Percentiles rank a stretch among this genome's conserved stretches.
Evolutionary conservation across 2,797 vertebrate genomes (phyloP).

Genomic region (Enteromius radiatus): DNA sequence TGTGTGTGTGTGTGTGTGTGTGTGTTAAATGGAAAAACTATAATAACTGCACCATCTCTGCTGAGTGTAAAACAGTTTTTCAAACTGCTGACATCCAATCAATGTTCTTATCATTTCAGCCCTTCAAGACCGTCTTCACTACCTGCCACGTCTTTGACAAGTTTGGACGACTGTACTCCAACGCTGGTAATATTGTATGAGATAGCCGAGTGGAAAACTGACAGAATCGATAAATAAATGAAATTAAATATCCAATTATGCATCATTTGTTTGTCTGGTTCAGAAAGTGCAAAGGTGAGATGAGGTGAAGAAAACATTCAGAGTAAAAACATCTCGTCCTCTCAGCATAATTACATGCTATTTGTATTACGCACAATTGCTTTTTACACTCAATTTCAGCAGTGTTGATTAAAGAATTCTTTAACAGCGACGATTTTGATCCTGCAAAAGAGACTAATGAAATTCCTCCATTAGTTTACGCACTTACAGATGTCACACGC

Average conservation of each 20-base stretch:
- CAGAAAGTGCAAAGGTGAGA: constrained; percentile 36
- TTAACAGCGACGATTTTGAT: constrained; percentile 27
- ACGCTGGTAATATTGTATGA: constrained; percentile 76
- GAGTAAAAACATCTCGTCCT: constrained; percentile 34
- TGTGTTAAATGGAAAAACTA: constrained; percentile 17
- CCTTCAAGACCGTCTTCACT: constrained; percentile 78
- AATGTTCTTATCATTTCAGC: constrained; percentile 71
- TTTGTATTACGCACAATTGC: constrained; percentile 38
- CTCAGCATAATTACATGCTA: constrained; percentile 33
- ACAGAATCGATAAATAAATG: constrained; percentile 42
- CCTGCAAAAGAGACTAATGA: constrained; percentile 34
- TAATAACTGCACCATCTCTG: constrained; percentile 28
- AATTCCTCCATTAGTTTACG: constrained; percentile 40
- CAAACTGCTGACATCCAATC: constrained; percentile 39
- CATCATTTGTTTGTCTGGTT: constrained; percentile 47
- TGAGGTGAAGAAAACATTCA: constrained; percentile 38
- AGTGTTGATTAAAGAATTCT: constrained; percentile 33
- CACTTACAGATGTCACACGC: constrained; percentile 32
- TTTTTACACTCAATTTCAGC: constrained; percentile 37
- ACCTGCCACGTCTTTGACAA: constrained; percentile 78
- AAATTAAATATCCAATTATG: constrained; percentile 37
- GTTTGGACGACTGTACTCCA: constrained; percentile 79
- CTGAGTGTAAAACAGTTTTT: constrained; percentile 13
- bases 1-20: background rate
- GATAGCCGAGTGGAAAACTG: constrained; percentile 40